A percentile compares a stretch with the other conserved stretches of the same genome.
These are phyloP conservation scores for Platycheirus albimanus DNA, from an alignment of 2,888 invertebrate species.

Conservation along the genomic window DNA sequence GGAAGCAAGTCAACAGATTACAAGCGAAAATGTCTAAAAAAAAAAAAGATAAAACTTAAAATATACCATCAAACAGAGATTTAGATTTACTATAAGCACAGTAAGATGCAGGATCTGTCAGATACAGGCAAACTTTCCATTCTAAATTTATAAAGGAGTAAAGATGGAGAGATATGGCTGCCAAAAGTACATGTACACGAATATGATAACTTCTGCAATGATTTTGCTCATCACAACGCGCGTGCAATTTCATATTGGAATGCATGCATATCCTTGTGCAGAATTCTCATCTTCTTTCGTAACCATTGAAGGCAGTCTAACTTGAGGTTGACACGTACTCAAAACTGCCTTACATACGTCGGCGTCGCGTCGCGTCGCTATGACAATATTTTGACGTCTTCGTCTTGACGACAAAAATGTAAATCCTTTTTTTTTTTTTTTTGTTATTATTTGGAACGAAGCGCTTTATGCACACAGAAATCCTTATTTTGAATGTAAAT, in stretches of 20 bases:
- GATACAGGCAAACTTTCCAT: constrained; percentile 51
- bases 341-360: constrained; percentile 39
- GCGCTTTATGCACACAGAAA: constrained; percentile 21
- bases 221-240: constrained; percentile 37
- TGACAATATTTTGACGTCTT: constrained; percentile 45
- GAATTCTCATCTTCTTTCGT: background rate
- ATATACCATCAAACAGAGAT: constrained; percentile 22
- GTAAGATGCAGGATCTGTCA: constrained; percentile 48
- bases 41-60: constrained; percentile 2
- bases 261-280: background rate
- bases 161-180: constrained; percentile 10
- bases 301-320: background rate
- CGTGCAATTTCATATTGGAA: background rate
- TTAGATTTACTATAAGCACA: constrained; percentile 53
- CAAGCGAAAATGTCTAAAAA: background rate
- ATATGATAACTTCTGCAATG: constrained; percentile 44
- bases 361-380: too few species aligned
- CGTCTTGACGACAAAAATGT: constrained; percentile 2
- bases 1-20: constrained; percentile 35
- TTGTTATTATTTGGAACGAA: background rate
- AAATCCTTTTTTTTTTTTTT: background rate
- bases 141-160: too few species aligned
- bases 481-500: constrained; percentile 41
- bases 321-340: constrained; percentile 50
- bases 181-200: constrained; percentile 45